phyloP scores from a whole-genome alignment of 2,888 invertebrate genomes.

The Drosophila robusta region DNA sequence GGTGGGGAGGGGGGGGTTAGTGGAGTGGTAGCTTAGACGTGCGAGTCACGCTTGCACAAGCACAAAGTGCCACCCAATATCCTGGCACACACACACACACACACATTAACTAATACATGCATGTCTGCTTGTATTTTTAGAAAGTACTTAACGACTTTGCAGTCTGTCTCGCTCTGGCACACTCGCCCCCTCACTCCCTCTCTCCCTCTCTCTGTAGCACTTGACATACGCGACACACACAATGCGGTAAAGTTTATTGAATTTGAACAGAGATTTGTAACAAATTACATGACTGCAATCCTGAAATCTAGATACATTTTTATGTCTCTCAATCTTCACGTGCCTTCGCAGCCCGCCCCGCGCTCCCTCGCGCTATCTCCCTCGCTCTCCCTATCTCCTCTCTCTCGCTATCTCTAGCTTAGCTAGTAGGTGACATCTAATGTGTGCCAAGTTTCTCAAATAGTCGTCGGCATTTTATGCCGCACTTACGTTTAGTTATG shows the following conservation, averaged over 20 bases:
- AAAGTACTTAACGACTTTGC: slow-evolving; percentile 79
- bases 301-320: slow-evolving; percentile 66
- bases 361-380: not conserved
- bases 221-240: slow-evolving; percentile 45
- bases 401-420: not conserved
- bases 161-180: slow-evolving; percentile 10
- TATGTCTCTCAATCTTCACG: slow-evolving; percentile 58
- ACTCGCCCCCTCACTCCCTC: not conserved
- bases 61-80: slow-evolving; percentile 72
- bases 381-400: not conserved
- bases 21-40: slow-evolving; percentile 49
- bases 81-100: slow-evolving; percentile 32
- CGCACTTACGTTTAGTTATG: slow-evolving; percentile 68
- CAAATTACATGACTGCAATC: slow-evolving; percentile 74
- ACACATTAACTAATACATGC: slow-evolving; percentile 47
- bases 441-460: slow-evolving; percentile 33
- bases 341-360: not conserved
- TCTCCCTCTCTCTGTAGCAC: slow-evolving; percentile 1
- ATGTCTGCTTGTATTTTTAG: slow-evolving; percentile 71
- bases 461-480: slow-evolving; percentile 65
- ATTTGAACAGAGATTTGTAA: slow-evolving; percentile 76
- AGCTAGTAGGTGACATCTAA: slow-evolving; percentile 41
- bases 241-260: slow-evolving; percentile 77
- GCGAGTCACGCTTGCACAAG: slow-evolving; percentile 70
- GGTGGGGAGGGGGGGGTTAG: not conserved